phyloP scores from a whole-genome alignment of 2,113 vertebrate species.

The Seriola dumerili region DNA sequence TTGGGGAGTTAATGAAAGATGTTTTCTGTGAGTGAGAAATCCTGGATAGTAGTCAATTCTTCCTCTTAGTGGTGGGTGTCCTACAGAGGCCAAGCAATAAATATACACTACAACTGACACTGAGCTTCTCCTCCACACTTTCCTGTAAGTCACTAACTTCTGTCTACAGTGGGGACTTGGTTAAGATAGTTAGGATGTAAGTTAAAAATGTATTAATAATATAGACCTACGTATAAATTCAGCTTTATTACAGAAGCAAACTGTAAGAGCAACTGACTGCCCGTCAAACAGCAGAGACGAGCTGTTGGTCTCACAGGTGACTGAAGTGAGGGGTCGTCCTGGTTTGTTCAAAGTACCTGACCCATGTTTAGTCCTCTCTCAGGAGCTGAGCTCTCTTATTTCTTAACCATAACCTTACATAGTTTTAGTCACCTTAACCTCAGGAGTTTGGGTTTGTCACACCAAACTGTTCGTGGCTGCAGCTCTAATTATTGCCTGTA shows the following conservation, averaged over 20 bases:
- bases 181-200: background rate
- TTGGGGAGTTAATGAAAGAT: conserved; percentile 56
- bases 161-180: background rate
- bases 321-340: background rate
- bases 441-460: background rate
- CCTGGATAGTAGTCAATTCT: conserved; percentile 81
- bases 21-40: conserved; percentile 50
- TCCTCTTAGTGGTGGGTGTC: conserved; percentile 74
- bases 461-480: no score
- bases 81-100: conserved; percentile 76
- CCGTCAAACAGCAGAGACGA: background rate
- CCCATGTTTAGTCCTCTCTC: background rate
- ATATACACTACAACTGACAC: conserved; percentile 68
- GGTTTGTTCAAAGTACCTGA: background rate
- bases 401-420: background rate
- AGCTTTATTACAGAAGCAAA: background rate
- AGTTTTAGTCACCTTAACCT: background rate
- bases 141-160: conserved; percentile 24
- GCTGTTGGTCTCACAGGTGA: background rate
- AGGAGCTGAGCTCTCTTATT: no score
- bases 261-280: background rate
- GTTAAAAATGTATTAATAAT: background rate
- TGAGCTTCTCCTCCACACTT: conserved; percentile 51
- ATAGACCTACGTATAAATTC: background rate
- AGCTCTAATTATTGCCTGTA: background rate